phyloP scores from a whole-genome alignment of 2,113 vertebrate species.

The Suricata suricatta region DNA sequence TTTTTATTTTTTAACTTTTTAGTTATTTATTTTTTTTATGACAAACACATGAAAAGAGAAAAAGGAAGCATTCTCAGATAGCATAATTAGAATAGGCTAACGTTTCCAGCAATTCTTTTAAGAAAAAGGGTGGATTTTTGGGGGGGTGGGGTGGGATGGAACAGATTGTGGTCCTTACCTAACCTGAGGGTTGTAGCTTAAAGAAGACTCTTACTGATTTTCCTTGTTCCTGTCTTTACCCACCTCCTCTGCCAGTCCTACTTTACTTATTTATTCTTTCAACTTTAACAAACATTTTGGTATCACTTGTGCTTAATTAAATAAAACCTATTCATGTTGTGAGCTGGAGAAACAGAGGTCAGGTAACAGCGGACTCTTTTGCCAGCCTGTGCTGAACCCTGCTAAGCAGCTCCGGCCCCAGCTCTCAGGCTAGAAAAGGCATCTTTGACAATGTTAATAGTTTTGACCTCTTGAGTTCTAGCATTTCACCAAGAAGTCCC shows the following conservation, averaged over 20 bases:
- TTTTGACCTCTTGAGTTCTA: constrained; percentile 61
- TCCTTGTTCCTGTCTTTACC: not conserved
- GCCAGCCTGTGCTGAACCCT: constrained; percentile 28
- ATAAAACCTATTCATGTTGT: constrained; percentile 17
- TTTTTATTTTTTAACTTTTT: not conserved
- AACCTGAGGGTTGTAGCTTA: not conserved
- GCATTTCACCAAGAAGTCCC: constrained; percentile 15
- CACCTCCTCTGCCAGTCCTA: not conserved
- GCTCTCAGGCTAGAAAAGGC: constrained; percentile 35
- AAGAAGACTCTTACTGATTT: not conserved
- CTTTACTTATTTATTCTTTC: constrained; percentile 41
- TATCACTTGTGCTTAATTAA: constrained; percentile 61
- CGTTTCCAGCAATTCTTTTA: constrained; percentile 32
- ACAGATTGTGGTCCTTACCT: not conserved
- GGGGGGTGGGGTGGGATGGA: not conserved
- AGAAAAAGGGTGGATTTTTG: not conserved
- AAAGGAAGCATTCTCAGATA: not conserved
- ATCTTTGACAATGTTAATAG: constrained; percentile 53
- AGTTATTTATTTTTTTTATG: not conserved
- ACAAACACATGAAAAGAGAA: not conserved
- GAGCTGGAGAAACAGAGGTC: constrained; percentile 43
- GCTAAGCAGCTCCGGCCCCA: not conserved
- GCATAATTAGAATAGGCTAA: constrained; percentile 13
- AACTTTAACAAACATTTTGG: constrained; percentile 19
- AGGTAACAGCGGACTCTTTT: not conserved